Evolutionary conservation across 2,888 invertebrate genomes (phyloP), one percentile per base, ranked within the genome.

Genomic region (Cephalotes varians): DNA sequence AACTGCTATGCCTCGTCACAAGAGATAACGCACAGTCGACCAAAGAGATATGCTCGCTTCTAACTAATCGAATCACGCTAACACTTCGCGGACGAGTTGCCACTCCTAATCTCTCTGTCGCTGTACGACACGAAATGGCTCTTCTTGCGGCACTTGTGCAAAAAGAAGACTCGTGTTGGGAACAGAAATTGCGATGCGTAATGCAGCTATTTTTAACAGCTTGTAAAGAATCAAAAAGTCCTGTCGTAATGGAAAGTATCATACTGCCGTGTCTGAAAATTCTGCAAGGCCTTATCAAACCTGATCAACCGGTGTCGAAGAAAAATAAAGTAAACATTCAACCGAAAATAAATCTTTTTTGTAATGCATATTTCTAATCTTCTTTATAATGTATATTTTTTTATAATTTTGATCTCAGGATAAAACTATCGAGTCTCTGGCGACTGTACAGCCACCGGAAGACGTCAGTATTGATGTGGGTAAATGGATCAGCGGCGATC

Each of bases 101-200:
- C 6, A 96, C 96, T 49, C 96, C 96, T 0, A 97, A 97, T 93
- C 94, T 98, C 76, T 96, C 96, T 44, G 96, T 97, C 2, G 96
- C 97, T 2, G 98, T 99, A 0, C 96, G 98, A 4, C 98, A 99
- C 92, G 97, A 99, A 94, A 98, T 99, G 94, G 96, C 98, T 10
- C 95, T 99, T 18, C 95, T 99, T 37, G 98, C 98, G 0, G 97
- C 98, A 0, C 96, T 99, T 64, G 97, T 99, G 1, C 98, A 98
- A 90, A 98, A 98, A 88, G 98, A 99, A 92, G 99, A 99, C 94
- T 97, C 97, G 4, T 99, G 98, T 93, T 99, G 99, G 99, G 99
- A 99, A 94, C 97, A 97, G 85, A 97, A 99, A 92, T 95, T 99
- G 0, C 96, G 98, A 65, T 97, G 98, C 93, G 97, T 99, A 85